Conservation (phyloP, 1,140 invertebrate genomes). For the Achroia grisella region DNA sequence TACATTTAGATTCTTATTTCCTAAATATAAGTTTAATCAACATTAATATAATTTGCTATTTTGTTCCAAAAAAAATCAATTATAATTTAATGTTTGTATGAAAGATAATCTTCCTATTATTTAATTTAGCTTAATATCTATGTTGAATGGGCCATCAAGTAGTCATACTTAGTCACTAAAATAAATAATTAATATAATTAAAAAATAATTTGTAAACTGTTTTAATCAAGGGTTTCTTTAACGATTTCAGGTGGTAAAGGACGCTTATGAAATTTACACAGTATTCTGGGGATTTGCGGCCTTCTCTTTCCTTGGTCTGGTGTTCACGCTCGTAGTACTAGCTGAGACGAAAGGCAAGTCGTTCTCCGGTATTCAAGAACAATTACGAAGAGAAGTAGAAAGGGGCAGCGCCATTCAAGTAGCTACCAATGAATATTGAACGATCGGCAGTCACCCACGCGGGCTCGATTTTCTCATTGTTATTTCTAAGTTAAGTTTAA, state of each 20-base stretch:
- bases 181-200: too few relatives aligned
- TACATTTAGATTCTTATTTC: too few relatives aligned
- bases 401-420: slow-evolving; percentile 61
- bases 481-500: slow-evolving; percentile 45
- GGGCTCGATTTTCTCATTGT: slow-evolving; percentile 18
- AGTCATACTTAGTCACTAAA: too few relatives aligned
- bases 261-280: slow-evolving; percentile 77
- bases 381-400: slow-evolving; percentile 51
- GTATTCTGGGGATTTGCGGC: slow-evolving; percentile 84
- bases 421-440: slow-evolving; percentile 63
- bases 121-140: too few relatives aligned
- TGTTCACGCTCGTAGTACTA: slow-evolving; percentile 78
- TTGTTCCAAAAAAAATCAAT: too few relatives aligned
- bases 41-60: too few relatives aligned
- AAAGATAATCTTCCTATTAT: too few relatives aligned
- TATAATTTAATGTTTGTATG: too few relatives aligned
- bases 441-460: slow-evolving; percentile 4
- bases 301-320: slow-evolving; percentile 76
- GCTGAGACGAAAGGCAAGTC: slow-evolving; percentile 90
- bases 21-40: too few relatives aligned
- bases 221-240: slow-evolving; percentile 2
- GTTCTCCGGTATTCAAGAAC: slow-evolving; percentile 72
- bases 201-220: too few relatives aligned
- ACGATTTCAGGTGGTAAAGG: slow-evolving; percentile 71
- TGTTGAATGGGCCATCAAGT: too few relatives aligned